phyloP scores from a whole-genome alignment of 2,113 vertebrate species.

The Pandion haliaetus region DNA sequence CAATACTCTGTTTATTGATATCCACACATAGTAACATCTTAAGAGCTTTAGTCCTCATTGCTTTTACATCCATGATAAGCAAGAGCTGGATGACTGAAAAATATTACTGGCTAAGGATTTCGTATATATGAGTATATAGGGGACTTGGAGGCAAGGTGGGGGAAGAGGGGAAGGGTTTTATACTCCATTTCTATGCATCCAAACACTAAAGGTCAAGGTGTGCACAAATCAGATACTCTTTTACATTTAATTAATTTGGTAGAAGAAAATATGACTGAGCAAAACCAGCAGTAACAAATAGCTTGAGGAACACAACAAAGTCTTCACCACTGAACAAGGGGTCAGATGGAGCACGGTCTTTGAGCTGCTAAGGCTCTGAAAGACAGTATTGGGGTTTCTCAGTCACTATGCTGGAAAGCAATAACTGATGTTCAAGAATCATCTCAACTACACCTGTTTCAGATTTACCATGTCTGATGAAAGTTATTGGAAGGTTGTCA shows the following conservation, averaged over 20 bases:
- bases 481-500: neutral
- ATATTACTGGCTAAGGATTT: neutral
- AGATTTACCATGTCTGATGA: neutral
- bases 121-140: neutral
- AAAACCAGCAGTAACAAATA: neutral
- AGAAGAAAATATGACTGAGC: neutral
- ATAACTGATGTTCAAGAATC: neutral
- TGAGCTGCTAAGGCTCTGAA: neutral
- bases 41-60: neutral
- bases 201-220: neutral
- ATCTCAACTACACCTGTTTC: neutral
- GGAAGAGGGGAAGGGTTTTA: neutral
- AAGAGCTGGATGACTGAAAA: neutral
- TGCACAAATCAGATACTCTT: neutral
- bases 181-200: neutral
- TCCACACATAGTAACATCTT: neutral
- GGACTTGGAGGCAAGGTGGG: neutral
- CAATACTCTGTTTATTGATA: neutral
- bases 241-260: neutral
- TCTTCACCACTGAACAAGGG: neutral
- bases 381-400: neutral
- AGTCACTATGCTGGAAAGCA: neutral
- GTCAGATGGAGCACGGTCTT: neutral
- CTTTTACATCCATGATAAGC: neutral
- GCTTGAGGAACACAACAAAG: neutral